These are phyloP conservation scores for Elephantulus edwardii DNA, from an alignment of 2,113 vertebrate genomes.

Conservation along the genomic window DNA sequence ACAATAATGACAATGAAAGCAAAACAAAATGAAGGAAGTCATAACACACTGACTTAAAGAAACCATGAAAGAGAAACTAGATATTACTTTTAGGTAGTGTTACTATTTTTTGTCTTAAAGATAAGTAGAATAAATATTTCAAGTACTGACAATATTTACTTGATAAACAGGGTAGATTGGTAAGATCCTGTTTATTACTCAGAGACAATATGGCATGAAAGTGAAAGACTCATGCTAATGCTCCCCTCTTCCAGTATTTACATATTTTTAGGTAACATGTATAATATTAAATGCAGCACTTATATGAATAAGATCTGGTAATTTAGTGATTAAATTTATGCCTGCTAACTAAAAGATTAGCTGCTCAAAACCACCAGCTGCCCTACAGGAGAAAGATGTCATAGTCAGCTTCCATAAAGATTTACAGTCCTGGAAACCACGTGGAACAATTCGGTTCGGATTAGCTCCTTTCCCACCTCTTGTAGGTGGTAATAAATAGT, in stretches of 20 bases:
- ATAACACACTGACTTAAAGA: neutral
- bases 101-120: neutral
- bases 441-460: neutral
- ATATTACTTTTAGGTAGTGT: neutral
- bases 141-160: neutral
- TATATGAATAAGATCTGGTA: too few species aligned
- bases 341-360: neutral
- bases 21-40: neutral
- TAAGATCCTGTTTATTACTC: too few species aligned
- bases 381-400: neutral
- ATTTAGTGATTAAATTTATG: neutral
- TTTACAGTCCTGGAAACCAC: neutral
- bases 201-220: neutral
- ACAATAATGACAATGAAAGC: neutral
- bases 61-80: constrained; percentile 23
- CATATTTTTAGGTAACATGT: neutral
- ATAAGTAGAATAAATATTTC: neutral
- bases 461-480: too few species aligned
- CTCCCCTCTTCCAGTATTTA: too few species aligned
- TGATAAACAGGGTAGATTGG: neutral
- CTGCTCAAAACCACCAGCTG: neutral
- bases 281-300: neutral
- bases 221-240: neutral
- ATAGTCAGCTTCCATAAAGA: neutral
- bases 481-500: too few species aligned